Evolutionary conservation across 1,140 invertebrate species (phyloP), one percentile per base, ranked within the genome.

Genomic region (Atta colombica): DNA sequence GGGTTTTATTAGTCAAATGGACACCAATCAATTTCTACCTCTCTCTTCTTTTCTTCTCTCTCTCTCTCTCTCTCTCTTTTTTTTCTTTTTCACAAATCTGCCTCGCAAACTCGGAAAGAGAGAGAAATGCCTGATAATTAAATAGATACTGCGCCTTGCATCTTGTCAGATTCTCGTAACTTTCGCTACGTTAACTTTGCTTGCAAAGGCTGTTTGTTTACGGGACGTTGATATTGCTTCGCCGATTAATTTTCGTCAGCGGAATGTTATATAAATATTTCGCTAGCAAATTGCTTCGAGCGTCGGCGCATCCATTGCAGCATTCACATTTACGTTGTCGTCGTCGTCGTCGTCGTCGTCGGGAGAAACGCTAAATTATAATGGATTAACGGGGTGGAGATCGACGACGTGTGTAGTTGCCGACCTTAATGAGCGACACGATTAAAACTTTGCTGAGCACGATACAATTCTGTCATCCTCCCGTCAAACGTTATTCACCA

Each of bases 351-450:
- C n/a, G 31, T 35, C 31, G 0, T 35, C 39, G 77, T 81, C 66
- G 78, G 16, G 25, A 81, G 51, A 81, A 28, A 81, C 35, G 45
- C 28, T 60, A 72, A 61, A 82, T 82, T 82, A 82, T 60, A 82
- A 82, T 82, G 18, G 53, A 72, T 74, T 74, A 82, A 74, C 39
- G 55, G n/a, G 25, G 21, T 51, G 49, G 18, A 82, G 80, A 82
- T 82, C 68, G 58, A 61, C 68, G 53, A 49, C 35, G 53, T 35
- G 66, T 60, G 66, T 25, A 28, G 75, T 71, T 80, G 68, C 39
- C 10, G 75, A 18, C 35, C n/a, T 77, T 86, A 86, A 86, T 58
- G 77, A 86, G 77, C 77, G 65, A 81, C 65, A 69, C 77, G 85
- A 86, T 86, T 80, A 71, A 71, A 86, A 86, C 75, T 69, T 80